Evolutionary conservation across 2,113 vertebrate genomes (phyloP).

Genomic region (Neodontobutis hainanensis): DNA sequence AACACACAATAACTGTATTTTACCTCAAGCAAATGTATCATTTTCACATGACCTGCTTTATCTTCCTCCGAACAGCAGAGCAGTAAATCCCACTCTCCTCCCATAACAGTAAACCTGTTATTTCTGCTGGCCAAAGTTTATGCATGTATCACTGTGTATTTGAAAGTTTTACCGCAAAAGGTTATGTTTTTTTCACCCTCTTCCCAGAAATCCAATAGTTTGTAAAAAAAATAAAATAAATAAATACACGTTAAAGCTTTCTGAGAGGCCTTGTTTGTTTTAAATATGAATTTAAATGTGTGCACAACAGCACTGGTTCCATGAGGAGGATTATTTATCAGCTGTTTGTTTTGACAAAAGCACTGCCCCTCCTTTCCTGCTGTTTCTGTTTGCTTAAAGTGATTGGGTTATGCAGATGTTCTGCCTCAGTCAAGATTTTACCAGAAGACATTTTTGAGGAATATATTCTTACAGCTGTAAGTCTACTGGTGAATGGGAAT

Average conservation of each 20-base stretch:
- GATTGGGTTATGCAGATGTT: constrained; percentile 55
- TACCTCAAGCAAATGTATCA: constrained; percentile 1
- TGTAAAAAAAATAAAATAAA: neutral
- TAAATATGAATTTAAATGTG: constrained; percentile 38
- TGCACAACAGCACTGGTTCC: neutral
- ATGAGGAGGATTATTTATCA: constrained; percentile 47
- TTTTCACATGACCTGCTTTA: constrained; percentile 30
- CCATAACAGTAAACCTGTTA: neutral
- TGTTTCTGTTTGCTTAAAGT: constrained; percentile 54
- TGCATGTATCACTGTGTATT: neutral
- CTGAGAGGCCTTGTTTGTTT: constrained; percentile 20
- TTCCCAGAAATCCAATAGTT: neutral
- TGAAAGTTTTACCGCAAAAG: constrained; percentile 2
- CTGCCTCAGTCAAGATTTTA: constrained; percentile 33
- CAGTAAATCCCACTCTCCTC: neutral
- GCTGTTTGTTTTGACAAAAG: constrained; percentile 54
- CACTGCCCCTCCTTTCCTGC: constrained; percentile 36
- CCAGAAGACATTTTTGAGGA: constrained; percentile 38
- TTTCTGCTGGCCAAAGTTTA: neutral
- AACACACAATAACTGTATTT: constrained; percentile 39
- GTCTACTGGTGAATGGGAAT: constrained; percentile 2
- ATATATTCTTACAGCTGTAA: constrained; percentile 23
- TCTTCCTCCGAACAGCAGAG: constrained; percentile 8
- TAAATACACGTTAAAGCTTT: constrained; percentile 28
- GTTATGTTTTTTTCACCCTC: neutral